Evolutionary conservation across 2,888 invertebrate genomes (phyloP), one percentile per base, ranked within the genome.

Genomic region (Drosophila antonietae): DNA sequence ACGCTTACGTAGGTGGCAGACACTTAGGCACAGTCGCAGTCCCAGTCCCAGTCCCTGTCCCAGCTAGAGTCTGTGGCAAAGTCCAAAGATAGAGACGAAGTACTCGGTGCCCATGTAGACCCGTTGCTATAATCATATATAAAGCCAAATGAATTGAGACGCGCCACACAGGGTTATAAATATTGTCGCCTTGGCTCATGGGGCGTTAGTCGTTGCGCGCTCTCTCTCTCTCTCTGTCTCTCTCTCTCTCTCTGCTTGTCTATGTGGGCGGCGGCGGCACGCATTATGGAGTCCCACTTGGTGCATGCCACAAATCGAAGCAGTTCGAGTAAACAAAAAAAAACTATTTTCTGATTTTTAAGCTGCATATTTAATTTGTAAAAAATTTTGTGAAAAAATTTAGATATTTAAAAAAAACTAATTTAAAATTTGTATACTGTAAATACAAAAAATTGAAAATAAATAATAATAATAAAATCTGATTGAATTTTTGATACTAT

Each of bases 1-100:
- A 83, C 89, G 83, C 88, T 81, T 88, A 90, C 89, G 88, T 89
- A 87, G 88, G 88, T 89, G 88, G 88, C 85, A 88, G 90, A 88
- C 83, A 88, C 80, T 79, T 83, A 73, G 84, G 74, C 80, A 73
- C 53, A 51, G 47, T 39, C 39, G 2, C 39, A 39, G 39, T 10
- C 46, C 2, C 44, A 46, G 23, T 15, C 47, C 0, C 47, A 47
- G 49, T n/a, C 49, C 5, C 31, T 65, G 49, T 28, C 70, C 44
- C 33, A 58, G 58, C 60, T 65, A 65, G 52, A 20, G 28, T 43
- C 74, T 53, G 39, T 18, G 55, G 43, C 56, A 46, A 41, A 63
- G 43, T 53, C 20, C 71, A 51, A 15, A 73, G 51, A 46, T 52
- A 60, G 47, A 74, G 59, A 28, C 18, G 39, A 33, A 52, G 66